Conservation (phyloP, 2,113 vertebrate species). For the Indicator maculatus region DNA sequence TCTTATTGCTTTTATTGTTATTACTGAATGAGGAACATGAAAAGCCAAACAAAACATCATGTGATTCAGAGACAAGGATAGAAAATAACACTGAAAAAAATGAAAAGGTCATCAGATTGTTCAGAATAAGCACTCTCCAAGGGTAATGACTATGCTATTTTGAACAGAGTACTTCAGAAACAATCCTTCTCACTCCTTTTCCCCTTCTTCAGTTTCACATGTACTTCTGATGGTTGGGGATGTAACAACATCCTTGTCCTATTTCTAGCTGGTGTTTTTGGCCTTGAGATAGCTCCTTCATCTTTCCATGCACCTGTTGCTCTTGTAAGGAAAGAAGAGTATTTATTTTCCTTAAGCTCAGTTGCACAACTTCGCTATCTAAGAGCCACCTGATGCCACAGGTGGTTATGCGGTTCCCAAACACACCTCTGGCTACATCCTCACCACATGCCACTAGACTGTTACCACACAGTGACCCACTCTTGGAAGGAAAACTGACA, state of each 20-base stretch:
- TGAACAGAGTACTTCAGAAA: background rate
- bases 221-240: background rate
- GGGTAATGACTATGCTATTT: background rate
- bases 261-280: background rate
- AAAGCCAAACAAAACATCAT: constrained; percentile 4
- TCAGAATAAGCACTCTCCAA: background rate
- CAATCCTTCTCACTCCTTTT: background rate
- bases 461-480: background rate
- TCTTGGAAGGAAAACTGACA: background rate
- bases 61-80: background rate
- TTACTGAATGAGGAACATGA: background rate
- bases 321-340: background rate
- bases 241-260: background rate
- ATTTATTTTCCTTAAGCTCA: background rate
- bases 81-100: background rate
- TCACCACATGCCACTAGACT: accelerated
- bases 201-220: background rate
- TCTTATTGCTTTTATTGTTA: background rate
- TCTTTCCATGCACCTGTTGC: accelerated
- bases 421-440: background rate
- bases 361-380: background rate
- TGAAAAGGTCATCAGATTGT: background rate
- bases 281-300: background rate
- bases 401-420: background rate
- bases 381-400: background rate